A percentile compares a stretch with the other conserved stretches of the same genome.
Conservation (phyloP, 2,797 vertebrate species). For the Pelodytes ibericus region DNA sequence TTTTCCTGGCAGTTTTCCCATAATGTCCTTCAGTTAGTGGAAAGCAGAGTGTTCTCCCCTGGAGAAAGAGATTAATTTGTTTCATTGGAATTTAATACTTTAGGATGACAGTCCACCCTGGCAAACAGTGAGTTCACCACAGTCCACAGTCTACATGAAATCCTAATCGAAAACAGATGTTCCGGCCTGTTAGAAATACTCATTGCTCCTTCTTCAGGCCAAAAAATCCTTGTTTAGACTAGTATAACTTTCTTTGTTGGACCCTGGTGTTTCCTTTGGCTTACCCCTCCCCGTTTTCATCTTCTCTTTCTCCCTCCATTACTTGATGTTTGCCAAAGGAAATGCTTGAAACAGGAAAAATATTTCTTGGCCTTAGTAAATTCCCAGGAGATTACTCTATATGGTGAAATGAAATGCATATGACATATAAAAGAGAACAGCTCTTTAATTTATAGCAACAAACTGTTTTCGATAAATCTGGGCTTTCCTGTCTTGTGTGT, state of each 20-base stretch:
- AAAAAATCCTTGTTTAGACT: conserved; percentile 70
- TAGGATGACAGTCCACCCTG: conserved; percentile 65
- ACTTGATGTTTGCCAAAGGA: conserved; percentile 69
- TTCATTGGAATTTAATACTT: conserved; percentile 66
- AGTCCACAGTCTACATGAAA: conserved; percentile 65
- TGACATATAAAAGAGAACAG: conserved; percentile 67
- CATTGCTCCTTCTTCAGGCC: conserved; percentile 59
- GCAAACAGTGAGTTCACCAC: conserved; percentile 61
- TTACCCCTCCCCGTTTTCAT: conserved; percentile 61
- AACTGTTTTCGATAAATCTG: conserved; percentile 62
- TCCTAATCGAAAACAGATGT: conserved; percentile 75
- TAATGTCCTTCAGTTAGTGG: conserved; percentile 69
- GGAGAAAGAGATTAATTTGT: conserved; percentile 67
- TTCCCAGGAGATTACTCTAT: conserved; percentile 65
- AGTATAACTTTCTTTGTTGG: conserved; percentile 65
- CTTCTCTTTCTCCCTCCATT: conserved; percentile 59
- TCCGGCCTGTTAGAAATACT: conserved; percentile 67
- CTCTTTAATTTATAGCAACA: conserved; percentile 68
- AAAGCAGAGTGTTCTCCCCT: conserved; percentile 70
- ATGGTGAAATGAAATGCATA: conserved; percentile 70
- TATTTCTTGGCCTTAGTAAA: conserved; percentile 67
- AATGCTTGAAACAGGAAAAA: conserved; percentile 65
- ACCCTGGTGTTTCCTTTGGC: conserved; percentile 62
- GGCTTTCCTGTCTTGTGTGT: conserved; percentile 67
- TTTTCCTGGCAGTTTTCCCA: conserved; percentile 74